These are phyloP conservation scores for Hippocampus guttulatus DNA, from an alignment of 2,113 vertebrate species.

Conservation along the genomic window DNA sequence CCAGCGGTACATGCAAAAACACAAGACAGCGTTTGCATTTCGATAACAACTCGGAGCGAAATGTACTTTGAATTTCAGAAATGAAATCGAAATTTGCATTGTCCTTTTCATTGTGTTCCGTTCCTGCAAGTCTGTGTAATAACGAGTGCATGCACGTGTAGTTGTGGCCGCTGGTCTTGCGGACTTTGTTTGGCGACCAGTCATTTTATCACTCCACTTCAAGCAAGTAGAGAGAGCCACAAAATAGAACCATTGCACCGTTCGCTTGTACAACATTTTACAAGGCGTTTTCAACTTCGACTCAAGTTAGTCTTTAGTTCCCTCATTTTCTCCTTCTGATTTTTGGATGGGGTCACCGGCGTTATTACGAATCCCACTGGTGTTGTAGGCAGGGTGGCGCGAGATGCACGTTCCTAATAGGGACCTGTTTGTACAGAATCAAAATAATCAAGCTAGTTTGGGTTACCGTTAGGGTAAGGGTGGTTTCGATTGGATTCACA, in stretches of 20 bases:
- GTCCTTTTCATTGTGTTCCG: background rate
- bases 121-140: background rate
- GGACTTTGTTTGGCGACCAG: background rate
- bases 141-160: background rate
- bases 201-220: background rate
- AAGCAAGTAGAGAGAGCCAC: background rate
- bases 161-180: background rate
- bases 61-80: background rate
- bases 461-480: no score
- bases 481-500: no score
- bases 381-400: no score
- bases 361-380: no score
- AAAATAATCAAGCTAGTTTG: no score
- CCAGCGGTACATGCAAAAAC: conserved; percentile 22
- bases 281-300: background rate
- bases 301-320: background rate
- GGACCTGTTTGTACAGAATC: no score
- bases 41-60: background rate
- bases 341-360: background rate
- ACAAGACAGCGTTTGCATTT: conserved; percentile 1
- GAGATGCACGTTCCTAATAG: no score
- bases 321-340: background rate
- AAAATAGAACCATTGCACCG: background rate
- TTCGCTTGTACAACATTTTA: background rate
- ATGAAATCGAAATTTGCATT: background rate